Percentiles rank a stretch among this genome's conserved stretches.
Conservation (phyloP, 2,797 vertebrate genomes). For the Galaxias olidus region DNA sequence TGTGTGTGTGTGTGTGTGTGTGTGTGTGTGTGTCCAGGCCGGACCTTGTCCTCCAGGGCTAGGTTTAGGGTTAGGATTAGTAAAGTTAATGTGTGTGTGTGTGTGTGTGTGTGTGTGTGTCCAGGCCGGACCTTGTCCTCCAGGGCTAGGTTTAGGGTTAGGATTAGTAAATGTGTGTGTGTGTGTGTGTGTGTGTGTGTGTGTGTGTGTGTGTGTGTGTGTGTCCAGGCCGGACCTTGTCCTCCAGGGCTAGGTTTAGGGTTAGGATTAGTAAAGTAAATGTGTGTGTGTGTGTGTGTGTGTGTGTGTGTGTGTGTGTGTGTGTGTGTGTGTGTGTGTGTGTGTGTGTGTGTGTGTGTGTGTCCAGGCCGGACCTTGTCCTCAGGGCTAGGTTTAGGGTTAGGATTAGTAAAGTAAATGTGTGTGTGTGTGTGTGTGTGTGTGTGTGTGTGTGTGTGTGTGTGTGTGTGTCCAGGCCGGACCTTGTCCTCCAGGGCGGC, state of each 20-base stretch:
- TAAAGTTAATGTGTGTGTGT: too few relatives aligned
- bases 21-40: slow-evolving; percentile 6
- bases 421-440: not conserved
- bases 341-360: not conserved
- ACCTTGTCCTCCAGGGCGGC: slow-evolving; percentile 95
- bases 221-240: slow-evolving; percentile 79
- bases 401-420: too few relatives aligned
- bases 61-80: too few relatives aligned
- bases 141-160: too few relatives aligned
- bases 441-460: not conserved
- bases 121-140: too few relatives aligned
- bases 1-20: not conserved
- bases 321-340: not conserved
- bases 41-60: too few relatives aligned
- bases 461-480: slow-evolving; percentile 28
- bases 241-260: slow-evolving; percentile 80
- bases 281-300: too few relatives aligned
- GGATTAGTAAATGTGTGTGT: not conserved
- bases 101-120: not conserved
- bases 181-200: not conserved
- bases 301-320: too few relatives aligned
- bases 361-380: too few relatives aligned
- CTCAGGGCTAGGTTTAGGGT: too few relatives aligned
- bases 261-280: too few relatives aligned
- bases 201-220: slow-evolving; percentile 3